Percentiles rank a stretch among this genome's conserved stretches.
These are phyloP conservation scores for Gila robusta DNA, from an alignment of 2,797 vertebrate genomes.

Conservation along the genomic window DNA sequence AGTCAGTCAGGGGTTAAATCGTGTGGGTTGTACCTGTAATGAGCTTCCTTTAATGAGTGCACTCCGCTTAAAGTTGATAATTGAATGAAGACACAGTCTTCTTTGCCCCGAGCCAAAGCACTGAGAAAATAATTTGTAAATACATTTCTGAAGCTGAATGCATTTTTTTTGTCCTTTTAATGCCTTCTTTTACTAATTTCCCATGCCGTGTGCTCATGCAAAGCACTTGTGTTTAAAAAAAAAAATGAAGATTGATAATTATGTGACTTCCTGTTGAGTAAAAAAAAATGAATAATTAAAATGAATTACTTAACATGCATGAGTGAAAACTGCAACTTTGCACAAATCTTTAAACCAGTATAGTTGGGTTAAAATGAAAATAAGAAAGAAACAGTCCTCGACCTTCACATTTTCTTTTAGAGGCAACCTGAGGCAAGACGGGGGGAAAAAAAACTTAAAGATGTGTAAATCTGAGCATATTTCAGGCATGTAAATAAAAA, in stretches of 20 bases:
- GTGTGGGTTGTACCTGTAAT: constrained; percentile 76
- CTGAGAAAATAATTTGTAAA: constrained; percentile 74
- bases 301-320: constrained; percentile 72
- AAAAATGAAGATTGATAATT: constrained; percentile 55
- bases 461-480: constrained; percentile 51
- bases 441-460: background rate
- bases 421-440: constrained; percentile 53
- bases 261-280: constrained; percentile 62
- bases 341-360: constrained; percentile 48
- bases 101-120: constrained; percentile 68
- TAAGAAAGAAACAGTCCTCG: constrained; percentile 25
- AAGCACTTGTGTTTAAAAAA: constrained; percentile 58
- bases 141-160: constrained; percentile 68
- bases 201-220: constrained; percentile 50
- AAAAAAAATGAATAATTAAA: constrained; percentile 77
- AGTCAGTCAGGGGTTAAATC: constrained; percentile 69
- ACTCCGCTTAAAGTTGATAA: constrained; percentile 78
- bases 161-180: constrained; percentile 65
- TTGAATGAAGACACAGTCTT: constrained; percentile 78
- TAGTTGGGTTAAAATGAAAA: constrained; percentile 31
- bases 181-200: constrained; percentile 47
- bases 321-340: constrained; percentile 63
- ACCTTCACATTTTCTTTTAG: constrained; percentile 52
- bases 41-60: constrained; percentile 80
- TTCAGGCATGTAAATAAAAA: constrained; percentile 67